These are phyloP conservation scores for Merluccius polli DNA, from an alignment of 2,797 vertebrate species.

Conservation along the genomic window DNA sequence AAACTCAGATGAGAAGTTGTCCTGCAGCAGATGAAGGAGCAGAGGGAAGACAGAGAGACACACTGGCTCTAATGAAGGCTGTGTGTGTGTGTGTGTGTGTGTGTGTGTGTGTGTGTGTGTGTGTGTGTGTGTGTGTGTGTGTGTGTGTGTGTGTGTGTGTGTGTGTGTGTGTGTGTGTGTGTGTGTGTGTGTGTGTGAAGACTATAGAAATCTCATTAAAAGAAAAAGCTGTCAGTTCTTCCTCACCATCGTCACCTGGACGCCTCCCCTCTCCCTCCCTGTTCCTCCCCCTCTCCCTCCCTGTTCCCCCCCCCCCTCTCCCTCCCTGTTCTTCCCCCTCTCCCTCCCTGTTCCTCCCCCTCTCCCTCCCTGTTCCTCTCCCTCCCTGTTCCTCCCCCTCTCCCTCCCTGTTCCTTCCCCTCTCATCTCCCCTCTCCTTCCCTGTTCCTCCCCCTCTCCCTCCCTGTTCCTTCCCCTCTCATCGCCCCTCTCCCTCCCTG, in stretches of 20 bases:
- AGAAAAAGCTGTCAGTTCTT: constrained; percentile 53
- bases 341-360: no score
- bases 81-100: constrained; percentile 38
- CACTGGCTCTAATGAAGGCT: constrained; percentile 61
- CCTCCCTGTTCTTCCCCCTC: no score
- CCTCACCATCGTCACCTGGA: constrained; percentile 41
- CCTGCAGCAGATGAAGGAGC: constrained; percentile 54
- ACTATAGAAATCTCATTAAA: constrained; percentile 59
- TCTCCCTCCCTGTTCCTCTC: no score
- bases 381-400: no score
- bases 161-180: constrained; percentile 25
- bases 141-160: constrained; percentile 9
- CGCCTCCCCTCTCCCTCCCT: constrained; percentile 1
- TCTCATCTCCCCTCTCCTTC: no score
- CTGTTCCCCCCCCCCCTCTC: no score
- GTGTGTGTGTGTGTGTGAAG: constrained; percentile 54
- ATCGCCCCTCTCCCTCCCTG: no score
- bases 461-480: no score
- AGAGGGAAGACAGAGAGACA: constrained; percentile 9
- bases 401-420: no score
- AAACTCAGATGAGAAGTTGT: constrained; percentile 57
- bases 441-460: no score
- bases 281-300: neutral
- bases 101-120: constrained; percentile 6
- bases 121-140: constrained; percentile 10